Evolutionary conservation across 2,113 vertebrate genomes (phyloP).

Genomic region (Paedocypris sp.): DNA sequence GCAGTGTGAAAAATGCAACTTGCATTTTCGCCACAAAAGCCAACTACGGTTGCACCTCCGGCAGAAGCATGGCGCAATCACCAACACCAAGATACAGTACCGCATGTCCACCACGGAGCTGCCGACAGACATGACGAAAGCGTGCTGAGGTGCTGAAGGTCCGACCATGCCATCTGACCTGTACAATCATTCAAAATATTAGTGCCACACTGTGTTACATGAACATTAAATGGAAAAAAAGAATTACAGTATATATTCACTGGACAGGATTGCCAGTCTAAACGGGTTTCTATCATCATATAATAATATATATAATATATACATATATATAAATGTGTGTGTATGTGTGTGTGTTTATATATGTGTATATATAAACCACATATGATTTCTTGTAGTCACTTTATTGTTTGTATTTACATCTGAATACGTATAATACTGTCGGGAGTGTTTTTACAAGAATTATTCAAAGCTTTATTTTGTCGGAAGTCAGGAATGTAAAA

Average conservation of each 20-base stretch:
- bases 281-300: conserved; percentile 73
- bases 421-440: conserved; percentile 48
- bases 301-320: too few species aligned
- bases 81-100: conserved; percentile 98
- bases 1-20: conserved; percentile 98
- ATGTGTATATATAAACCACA: conserved; percentile 62
- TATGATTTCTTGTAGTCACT: conserved; percentile 60
- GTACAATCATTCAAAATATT: conserved; percentile 66
- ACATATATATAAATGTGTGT: too few species aligned
- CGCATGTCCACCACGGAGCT: conserved; percentile 72
- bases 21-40: conserved; percentile 99
- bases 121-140: conserved; percentile 77
- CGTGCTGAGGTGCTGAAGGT: conserved; percentile 63
- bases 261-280: conserved; percentile 53
- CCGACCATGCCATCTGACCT: conserved; percentile 55
- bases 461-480: conserved; percentile 71
- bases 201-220: conserved; percentile 68
- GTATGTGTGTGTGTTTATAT: too few species aligned
- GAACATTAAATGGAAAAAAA: conserved; percentile 17
- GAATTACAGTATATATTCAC: too few species aligned
- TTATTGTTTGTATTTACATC: conserved; percentile 64
- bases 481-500: conserved; percentile 60
- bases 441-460: conserved; percentile 59
- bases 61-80: conserved; percentile 98
- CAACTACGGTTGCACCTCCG: conserved; percentile 90